Evolutionary conservation across 2,888 invertebrate species (phyloP), one percentile per base, ranked within the genome.

Genomic region (Diachrysia chrysitis): DNA sequence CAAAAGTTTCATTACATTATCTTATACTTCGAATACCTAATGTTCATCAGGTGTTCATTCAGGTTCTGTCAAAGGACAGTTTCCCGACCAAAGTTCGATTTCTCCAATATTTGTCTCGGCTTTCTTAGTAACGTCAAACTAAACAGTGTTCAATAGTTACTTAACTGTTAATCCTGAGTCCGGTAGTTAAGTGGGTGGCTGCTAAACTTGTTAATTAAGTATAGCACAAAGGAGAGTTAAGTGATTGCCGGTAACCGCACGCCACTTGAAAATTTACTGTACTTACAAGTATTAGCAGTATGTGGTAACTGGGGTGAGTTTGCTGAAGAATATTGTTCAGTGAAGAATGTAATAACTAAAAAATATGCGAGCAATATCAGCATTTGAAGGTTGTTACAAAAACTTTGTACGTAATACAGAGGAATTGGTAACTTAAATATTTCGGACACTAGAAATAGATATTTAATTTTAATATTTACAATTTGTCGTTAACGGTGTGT

Each of bases 121-220:
- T 77, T 75, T 77, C 68, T 51, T 10, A 67, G 48, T 48, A 23
- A 57, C 53, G 3, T 35, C 23, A 58, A 71, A 58, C 65, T 66
- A 63, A 58, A 64, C 57, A 63, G 54, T 60, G 78, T 69, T 73
- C 73, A 65, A 73, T 75, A 73, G 78, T 78, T 73, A 77, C 61
- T 66, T 69, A 65, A 19, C 32, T 74, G 64, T 71, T 76, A 80
- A 78, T 73, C 66, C 70, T 10, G 66, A 54, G 66, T 67, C 58
- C 61, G 46, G 42, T 42, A 75, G 72, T 70, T 70, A 70, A 82
- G 78, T 79, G 75, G 73, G 23, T 60, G 62, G 51, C 64, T 55
- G 61, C 64, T 81, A 71, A 82, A 79, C 76, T 81, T 78, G 76
- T 79, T 84, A 84, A 85, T 85, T 78, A 84, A 83, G 79, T 79